These are phyloP conservation scores for Sinocyclocheilus anophthalmus DNA, from an alignment of 2,113 vertebrate species.

Conservation along the genomic window DNA sequence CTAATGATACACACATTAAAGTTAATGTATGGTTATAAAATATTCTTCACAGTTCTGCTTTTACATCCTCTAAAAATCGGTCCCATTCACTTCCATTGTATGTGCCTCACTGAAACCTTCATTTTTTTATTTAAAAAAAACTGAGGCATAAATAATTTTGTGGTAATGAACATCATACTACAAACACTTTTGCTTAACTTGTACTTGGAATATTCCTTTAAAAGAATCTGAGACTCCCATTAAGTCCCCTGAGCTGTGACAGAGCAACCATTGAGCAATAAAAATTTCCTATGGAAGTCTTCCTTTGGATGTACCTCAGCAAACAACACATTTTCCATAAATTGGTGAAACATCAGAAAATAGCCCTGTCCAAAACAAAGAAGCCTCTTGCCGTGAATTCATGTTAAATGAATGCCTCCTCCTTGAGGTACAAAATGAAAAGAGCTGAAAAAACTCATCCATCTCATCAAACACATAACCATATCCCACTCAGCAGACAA, in stretches of 20 bases:
- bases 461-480: neutral
- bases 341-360: neutral
- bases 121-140: neutral
- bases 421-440: conserved; percentile 8
- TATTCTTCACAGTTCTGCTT: neutral
- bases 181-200: neutral
- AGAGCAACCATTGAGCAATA: neutral
- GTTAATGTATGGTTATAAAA: too few relatives aligned
- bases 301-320: neutral
- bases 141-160: neutral
- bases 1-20: too few relatives aligned
- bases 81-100: neutral
- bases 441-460: neutral
- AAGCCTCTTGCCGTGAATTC: neutral
- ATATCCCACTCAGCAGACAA: neutral
- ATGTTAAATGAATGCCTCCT: neutral
- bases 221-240: neutral
- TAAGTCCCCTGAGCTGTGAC: neutral
- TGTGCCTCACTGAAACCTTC: neutral
- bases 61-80: neutral
- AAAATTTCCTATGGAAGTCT: neutral
- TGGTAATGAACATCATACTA: neutral
- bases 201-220: neutral
- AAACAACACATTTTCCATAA: conserved; percentile 3
- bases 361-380: neutral